These are phyloP conservation scores for Gavialis gangeticus DNA, from an alignment of 2,113 vertebrate species.

Conservation along the genomic window DNA sequence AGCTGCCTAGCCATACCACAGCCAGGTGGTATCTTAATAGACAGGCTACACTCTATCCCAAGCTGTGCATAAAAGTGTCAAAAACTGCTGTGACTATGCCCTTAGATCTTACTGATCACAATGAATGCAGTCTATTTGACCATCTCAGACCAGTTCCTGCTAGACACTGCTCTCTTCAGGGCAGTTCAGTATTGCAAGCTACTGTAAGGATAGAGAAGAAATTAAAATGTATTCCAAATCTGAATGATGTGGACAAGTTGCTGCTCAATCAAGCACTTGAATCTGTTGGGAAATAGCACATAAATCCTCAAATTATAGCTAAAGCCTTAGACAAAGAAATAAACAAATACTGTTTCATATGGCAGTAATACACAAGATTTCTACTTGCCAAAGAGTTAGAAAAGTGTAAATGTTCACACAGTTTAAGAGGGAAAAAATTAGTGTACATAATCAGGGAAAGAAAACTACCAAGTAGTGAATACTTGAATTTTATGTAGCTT, in stretches of 20 bases:
- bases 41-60: too few relatives aligned
- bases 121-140: background rate
- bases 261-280: too few relatives aligned
- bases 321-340: background rate
- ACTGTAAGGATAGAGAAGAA: background rate
- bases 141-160: background rate
- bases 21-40: too few relatives aligned
- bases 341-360: background rate
- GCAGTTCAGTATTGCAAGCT: background rate
- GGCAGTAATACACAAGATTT: background rate
- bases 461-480: fast-evolving
- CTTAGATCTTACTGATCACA: background rate
- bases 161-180: background rate
- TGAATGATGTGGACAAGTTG: background rate
- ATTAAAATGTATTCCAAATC: background rate
- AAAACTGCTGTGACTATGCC: too few relatives aligned
- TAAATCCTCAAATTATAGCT: background rate
- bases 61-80: too few relatives aligned
- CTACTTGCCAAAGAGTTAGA: too few relatives aligned
- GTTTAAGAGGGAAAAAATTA: background rate
- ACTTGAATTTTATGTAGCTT: background rate
- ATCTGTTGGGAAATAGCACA: background rate
- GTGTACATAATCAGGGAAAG: fast-evolving
- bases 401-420: background rate
- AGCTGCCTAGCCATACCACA: too few relatives aligned